These are phyloP conservation scores for Acronicta leporina DNA, from an alignment of 2,888 invertebrate genomes.

Conservation along the genomic window DNA sequence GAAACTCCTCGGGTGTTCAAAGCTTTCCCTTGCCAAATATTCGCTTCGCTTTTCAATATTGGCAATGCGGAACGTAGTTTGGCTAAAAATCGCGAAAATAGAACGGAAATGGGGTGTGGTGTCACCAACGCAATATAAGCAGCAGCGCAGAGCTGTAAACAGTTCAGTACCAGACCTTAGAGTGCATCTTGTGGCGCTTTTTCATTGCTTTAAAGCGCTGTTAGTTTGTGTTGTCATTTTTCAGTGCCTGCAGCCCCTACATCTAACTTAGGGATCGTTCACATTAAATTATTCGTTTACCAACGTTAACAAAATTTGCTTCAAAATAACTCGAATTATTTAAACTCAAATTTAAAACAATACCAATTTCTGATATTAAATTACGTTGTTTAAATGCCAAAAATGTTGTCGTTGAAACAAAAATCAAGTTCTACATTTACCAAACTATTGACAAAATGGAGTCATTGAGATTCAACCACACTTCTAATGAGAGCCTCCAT, in stretches of 20 bases:
- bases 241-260: conserved; percentile 37
- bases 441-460: conserved; percentile 35
- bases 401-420: not conserved
- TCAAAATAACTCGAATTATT: too few relatives aligned
- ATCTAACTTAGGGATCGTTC: conserved; percentile 21
- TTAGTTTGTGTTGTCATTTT: conserved; percentile 58
- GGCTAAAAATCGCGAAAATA: conserved; percentile 74
- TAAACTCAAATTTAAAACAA: too few relatives aligned
- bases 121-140: conserved; percentile 74
- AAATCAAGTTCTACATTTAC: conserved; percentile 2
- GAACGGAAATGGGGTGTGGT: conserved; percentile 75
- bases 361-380: too few relatives aligned
- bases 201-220: conserved; percentile 63
- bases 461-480: conserved; percentile 42
- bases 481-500: conserved; percentile 51
- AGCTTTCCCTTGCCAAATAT: conserved; percentile 71
- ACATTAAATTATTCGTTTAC: not conserved
- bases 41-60: conserved; percentile 70
- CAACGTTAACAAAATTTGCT: too few relatives aligned
- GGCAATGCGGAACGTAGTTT: conserved; percentile 71
- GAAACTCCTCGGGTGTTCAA: conserved; percentile 59
- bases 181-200: conserved; percentile 67
- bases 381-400: too few relatives aligned
- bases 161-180: conserved; percentile 63
- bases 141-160: conserved; percentile 65